Conservation (phyloP, 2,888 invertebrate genomes). For the Cyclophora punctaria region DNA sequence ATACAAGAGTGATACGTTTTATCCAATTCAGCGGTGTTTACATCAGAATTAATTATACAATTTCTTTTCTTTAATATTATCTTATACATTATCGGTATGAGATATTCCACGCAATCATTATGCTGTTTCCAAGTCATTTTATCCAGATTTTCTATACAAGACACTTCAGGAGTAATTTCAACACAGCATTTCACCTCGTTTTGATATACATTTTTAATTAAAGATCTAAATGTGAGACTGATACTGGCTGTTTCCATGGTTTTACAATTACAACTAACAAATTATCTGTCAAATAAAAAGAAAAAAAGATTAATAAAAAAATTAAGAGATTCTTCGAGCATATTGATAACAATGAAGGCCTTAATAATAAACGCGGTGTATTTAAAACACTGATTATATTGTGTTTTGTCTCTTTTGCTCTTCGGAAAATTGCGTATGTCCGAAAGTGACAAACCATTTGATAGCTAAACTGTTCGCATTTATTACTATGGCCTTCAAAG, state of each 20-base stretch:
- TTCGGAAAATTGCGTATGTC: too few species aligned
- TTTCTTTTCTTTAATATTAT: slow-evolving; percentile 42
- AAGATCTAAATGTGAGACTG: slow-evolving; percentile 48
- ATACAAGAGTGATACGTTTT: slow-evolving; percentile 59
- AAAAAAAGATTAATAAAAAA: slow-evolving; percentile 3
- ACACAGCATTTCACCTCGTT: slow-evolving; percentile 40
- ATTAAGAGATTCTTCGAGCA: neutral
- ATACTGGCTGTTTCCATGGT: slow-evolving; percentile 46
- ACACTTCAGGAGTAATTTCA: slow-evolving; percentile 56
- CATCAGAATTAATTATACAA: slow-evolving; percentile 6
- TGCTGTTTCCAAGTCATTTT: slow-evolving; percentile 46
- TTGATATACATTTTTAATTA: slow-evolving; percentile 34
- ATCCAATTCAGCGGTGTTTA: slow-evolving; percentile 8
- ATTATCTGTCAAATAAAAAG: slow-evolving; percentile 8
- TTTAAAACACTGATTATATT: too few species aligned
- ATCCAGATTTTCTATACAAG: slow-evolving; percentile 44
- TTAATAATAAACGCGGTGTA: too few species aligned
- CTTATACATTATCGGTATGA: slow-evolving; percentile 55
- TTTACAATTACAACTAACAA: too few species aligned
- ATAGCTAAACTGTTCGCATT: too few species aligned
- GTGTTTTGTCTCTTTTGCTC: too few species aligned
- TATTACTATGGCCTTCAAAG: too few species aligned
- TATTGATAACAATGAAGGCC: too few species aligned
- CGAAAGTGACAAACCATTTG: too few species aligned
- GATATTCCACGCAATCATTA: slow-evolving; percentile 42